Percentiles rank a stretch among this genome's conserved stretches.
phyloP scores from a whole-genome alignment of 1,140 invertebrate species.

The Bombus fervidus region DNA sequence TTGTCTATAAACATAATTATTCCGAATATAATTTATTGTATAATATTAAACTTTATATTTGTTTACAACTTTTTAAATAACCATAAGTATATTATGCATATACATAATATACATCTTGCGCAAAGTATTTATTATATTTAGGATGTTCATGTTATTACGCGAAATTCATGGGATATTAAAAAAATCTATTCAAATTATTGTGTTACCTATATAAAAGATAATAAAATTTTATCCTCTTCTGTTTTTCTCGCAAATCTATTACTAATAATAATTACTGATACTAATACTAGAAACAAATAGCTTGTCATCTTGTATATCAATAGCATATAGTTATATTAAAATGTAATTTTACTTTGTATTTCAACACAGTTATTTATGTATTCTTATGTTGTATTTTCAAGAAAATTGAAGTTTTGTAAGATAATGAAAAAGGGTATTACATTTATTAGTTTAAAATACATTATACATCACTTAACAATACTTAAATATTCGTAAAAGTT shows the following conservation, averaged over 20 bases:
- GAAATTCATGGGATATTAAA: too few relatives aligned
- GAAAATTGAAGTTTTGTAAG: neutral
- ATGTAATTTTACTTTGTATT: neutral
- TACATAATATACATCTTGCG: neutral
- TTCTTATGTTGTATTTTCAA: neutral
- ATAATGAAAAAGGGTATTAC: conserved; percentile 27
- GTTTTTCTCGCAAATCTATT: neutral
- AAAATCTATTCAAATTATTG: too few relatives aligned
- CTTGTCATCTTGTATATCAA: neutral
- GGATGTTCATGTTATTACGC: neutral
- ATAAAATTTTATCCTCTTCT: neutral
- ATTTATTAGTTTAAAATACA: conserved; percentile 44
- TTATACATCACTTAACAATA: conserved; percentile 22
- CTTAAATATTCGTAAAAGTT: conserved; percentile 64
- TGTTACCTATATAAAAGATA: neutral
- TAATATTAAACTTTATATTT: conserved; percentile 9
- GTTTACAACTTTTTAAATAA: neutral
- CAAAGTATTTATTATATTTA: neutral
- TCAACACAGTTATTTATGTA: neutral
- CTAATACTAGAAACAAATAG: neutral
- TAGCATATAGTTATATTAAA: neutral
- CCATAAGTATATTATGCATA: neutral
- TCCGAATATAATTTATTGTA: conserved; percentile 31
- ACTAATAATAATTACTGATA: neutral
- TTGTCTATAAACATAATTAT: conserved; percentile 9